Percentiles rank a stretch among this genome's conserved stretches.
phyloP scores from a whole-genome alignment of 2,797 vertebrate species.

The Melanitta fusca region DNA sequence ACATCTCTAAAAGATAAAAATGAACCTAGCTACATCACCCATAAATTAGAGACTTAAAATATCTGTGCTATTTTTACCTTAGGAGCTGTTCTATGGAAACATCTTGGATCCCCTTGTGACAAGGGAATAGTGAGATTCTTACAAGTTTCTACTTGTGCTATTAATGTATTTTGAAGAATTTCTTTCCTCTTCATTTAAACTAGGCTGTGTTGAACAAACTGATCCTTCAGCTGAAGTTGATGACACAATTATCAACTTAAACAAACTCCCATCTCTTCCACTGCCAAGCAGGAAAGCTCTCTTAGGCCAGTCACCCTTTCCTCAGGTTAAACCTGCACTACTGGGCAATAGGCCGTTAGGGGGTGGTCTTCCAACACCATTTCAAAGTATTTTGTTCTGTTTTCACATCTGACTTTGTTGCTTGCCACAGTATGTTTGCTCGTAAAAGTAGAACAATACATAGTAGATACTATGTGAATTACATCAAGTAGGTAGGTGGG shows the following conservation, averaged over 20 bases:
- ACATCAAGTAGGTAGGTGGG: background rate
- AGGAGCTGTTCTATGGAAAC: background rate
- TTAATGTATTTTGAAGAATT: background rate
- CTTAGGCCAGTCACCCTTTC: background rate
- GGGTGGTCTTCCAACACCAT: constrained; percentile 66
- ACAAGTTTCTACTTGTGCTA: background rate
- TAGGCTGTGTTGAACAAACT: constrained; percentile 18
- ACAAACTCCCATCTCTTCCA: constrained; percentile 82
- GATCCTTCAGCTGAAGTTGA: constrained; percentile 49
- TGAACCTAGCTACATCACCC: background rate
- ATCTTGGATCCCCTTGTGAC: background rate
- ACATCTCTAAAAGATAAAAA: background rate
- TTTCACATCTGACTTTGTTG: background rate
- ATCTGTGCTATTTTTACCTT: background rate
- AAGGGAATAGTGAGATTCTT: background rate
- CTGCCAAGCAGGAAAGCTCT: constrained; percentile 58
- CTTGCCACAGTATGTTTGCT: background rate
- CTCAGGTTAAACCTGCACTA: constrained; percentile 49
- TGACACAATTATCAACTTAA: background rate
- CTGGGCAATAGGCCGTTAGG: background rate
- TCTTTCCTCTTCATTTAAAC: background rate
- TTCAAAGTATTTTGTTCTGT: background rate
- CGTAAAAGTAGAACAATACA: background rate
- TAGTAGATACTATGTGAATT: background rate
- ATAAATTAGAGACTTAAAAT: background rate